A percentile compares a stretch with the other conserved stretches of the same genome.
Conservation (phyloP, 2,888 invertebrate species). For the Tetropium fuscum region DNA sequence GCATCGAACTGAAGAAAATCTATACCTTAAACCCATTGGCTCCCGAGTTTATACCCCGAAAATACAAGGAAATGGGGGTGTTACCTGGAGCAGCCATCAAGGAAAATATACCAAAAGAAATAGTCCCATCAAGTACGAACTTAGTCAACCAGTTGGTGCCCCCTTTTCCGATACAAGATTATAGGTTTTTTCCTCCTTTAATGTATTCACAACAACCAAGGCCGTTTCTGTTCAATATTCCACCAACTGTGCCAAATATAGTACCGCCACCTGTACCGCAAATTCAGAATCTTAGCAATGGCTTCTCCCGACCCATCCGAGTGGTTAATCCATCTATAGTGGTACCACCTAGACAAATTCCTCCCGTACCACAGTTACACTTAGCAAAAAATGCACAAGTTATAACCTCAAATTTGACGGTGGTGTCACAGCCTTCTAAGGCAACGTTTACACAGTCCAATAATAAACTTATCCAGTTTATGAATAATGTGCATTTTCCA, state of each 20-base stretch:
- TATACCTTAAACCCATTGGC: conserved; percentile 86
- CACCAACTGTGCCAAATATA: conserved; percentile 43
- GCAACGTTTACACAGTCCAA: conserved; percentile 33
- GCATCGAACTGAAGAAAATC: conserved; percentile 79
- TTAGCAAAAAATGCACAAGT: conserved; percentile 24
- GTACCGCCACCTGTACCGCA: conserved; percentile 37
- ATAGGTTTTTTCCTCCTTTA: conserved; percentile 43
- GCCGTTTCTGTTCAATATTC: conserved; percentile 45
- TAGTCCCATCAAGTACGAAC: conserved; percentile 30
- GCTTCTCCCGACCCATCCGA: conserved; percentile 45
- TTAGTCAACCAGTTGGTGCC: conserved; percentile 37
- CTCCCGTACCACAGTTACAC: conserved; percentile 36
- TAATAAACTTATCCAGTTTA: conserved; percentile 69
- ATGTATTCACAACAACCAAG: conserved; percentile 45
- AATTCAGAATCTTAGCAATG: conserved; percentile 39
- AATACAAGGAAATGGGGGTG: conserved; percentile 59
- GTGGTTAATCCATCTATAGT: conserved; percentile 47
- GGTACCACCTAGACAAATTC: conserved; percentile 44
- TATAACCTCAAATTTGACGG: conserved; percentile 23
- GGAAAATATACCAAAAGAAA: conserved; percentile 30
- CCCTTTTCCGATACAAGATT: conserved; percentile 39
- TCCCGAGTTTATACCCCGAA: conserved; percentile 81
- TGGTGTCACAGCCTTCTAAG: background rate
- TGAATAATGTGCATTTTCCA: conserved; percentile 71
- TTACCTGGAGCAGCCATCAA: conserved; percentile 28